Base-by-base conservation (phyloP, 2,113 vertebrate genomes). In the Lycaon pictus region DNA sequence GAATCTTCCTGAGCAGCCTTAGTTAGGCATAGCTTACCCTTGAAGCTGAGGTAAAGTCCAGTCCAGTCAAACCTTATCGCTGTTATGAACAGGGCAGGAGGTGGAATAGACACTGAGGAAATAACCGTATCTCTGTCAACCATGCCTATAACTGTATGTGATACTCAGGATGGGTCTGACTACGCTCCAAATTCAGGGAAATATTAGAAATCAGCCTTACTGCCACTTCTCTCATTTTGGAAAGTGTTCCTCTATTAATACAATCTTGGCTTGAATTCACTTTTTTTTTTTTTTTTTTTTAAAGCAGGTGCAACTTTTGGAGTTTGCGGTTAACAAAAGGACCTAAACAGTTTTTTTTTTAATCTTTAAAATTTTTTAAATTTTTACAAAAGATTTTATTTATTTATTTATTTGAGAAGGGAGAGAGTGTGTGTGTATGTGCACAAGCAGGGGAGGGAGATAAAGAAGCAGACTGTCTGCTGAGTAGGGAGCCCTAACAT, bases 1-100 rank as follows among this genome's bases (percentile, higher is more conserved):
- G 48, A 83, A 74, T 93, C 84, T 96, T 94, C 77, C 81, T 72
- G 83, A 71, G 27, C 94, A 55, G 87, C 3, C 25, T 95, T 80
- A 56, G 35, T 60, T 71, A n/a, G 48, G 20, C 43, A 55, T 32
- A 13, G 15, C 72, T 69, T 92, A 43, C 25, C 32, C 48, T 72
- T 25, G 72, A 89, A 89, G 83, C 15, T 27, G 25, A 76, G 79
- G 23, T 83, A 60, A 88, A 69, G n/a, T 56, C 29, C 56, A 65
- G 37, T 89, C 74, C 79, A 71, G 9, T 74, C 43, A 89, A 27
- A 43, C 20, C 16, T 90, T n/a, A 81, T 51, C n/a, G 35, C 74
- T 83, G 32, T 7, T 65, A 56, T 29, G 25, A 29, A 60, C 80
- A 32, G 53, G 43, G 63, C 58, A 48, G 16, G 11, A 48, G 19